Evolutionary conservation across 2,113 vertebrate genomes (phyloP).

Genomic region (Ophiodon elongatus): DNA sequence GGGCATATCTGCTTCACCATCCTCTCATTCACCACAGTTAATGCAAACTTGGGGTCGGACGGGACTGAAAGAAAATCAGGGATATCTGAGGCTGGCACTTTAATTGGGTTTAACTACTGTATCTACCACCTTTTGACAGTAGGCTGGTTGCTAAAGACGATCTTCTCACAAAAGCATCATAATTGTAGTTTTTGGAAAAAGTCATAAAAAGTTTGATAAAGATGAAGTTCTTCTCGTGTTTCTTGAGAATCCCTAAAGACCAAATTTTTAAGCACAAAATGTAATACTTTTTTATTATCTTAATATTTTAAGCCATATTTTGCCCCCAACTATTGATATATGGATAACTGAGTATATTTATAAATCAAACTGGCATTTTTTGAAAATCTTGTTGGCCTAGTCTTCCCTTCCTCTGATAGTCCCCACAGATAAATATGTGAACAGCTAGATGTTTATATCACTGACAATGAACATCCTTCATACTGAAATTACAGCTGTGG

Average conservation of each 20-base stretch:
- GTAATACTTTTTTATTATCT: not conserved
- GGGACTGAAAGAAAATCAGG: conserved; percentile 67
- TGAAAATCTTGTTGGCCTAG: not conserved
- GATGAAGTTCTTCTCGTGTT: not conserved
- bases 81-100: conserved; percentile 61
- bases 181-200: conserved; percentile 19
- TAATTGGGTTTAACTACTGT: conserved; percentile 28
- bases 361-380: not conserved
- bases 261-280: conserved; percentile 30
- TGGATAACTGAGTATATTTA: conserved; percentile 5
- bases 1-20: conserved; percentile 32
- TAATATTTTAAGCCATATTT: conserved; percentile 55
- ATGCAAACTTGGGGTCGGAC: conserved; percentile 57
- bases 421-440: conserved; percentile 12
- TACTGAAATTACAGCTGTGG: conserved; percentile 29
- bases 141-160: conserved; percentile 36
- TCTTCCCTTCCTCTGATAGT: conserved; percentile 10
- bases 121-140: conserved; percentile 22
- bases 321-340: conserved; percentile 3
- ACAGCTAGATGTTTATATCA: not conserved
- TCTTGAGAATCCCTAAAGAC: not conserved
- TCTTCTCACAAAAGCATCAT: conserved; percentile 1
- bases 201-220: not conserved
- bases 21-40: conserved; percentile 51
- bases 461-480: conserved; percentile 14